Evolutionary conservation across 2,797 vertebrate genomes (phyloP), one percentile per base, ranked within the genome.

Genomic region (Pogoniulus pusillus): DNA sequence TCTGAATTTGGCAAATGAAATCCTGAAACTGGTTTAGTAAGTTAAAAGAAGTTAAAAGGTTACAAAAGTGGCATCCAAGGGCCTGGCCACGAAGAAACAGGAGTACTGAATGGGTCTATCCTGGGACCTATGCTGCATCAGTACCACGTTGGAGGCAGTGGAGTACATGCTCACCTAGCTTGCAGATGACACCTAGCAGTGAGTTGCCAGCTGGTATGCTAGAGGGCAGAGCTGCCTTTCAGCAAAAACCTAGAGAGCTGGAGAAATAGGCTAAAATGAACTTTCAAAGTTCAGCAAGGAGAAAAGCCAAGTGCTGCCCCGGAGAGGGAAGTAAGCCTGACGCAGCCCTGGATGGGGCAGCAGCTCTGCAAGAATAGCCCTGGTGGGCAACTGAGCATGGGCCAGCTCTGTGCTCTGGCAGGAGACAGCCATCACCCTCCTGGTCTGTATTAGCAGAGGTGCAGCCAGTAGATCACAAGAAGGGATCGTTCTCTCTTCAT

Each of bases 161-260:
- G 13, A 77, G 14, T 7, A 7, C 7, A 16, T 0, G 0, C 5
- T 63, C 43, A 64, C 26, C 49, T 15, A 17, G 49, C 27, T 39
- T 64, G 30, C 54, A 92, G 34, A 55, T 24, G 43, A 49, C 16
- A 76, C 6, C 39, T 43, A 64, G 22, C 0, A 9, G 27, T 47
- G 27, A 62, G 10, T 4, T 34, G 22, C 16, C 16, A 57, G 60
- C 3, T 49, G 35, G 35, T 24, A 10, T 0, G 10, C 24, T 57
- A 10, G 37, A 73, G 41, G 32, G 24, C 39, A 91, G 49, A 64
- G 27, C 9, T 76, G 55, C 34, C 53, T 23, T 73, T 84, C 27
- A 49, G 22, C 62, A 35, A 53, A 8, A 54, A 18, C 7, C 51
- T 57, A 20, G 16, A 2, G 4, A 32, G 39, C 23, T 86, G 29